Percentiles rank a stretch among this genome's conserved stretches.
These are phyloP conservation scores for Danio tinwini DNA, from an alignment of 2,797 vertebrate species.

Conservation along the genomic window DNA sequence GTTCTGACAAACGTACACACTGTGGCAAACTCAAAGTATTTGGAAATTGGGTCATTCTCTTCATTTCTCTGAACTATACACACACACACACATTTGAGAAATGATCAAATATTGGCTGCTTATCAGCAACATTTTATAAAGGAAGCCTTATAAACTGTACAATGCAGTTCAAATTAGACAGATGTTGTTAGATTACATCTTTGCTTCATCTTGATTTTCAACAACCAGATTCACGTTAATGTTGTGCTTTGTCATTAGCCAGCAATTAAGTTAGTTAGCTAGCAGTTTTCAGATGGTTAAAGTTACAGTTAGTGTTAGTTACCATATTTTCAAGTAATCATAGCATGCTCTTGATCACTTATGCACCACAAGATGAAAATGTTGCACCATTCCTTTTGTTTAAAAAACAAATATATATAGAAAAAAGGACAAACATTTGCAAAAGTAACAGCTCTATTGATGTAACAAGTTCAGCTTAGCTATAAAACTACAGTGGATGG, in stretches of 20 bases:
- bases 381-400: not conserved
- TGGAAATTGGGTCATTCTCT: no score
- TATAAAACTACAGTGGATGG: not conserved
- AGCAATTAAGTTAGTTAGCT: not conserved
- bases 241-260: not conserved
- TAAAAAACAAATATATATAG: not conserved
- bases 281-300: not conserved
- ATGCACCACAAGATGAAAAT: not conserved
- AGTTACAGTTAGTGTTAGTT: not conserved
- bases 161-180: no score
- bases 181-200: no score
- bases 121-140: no score
- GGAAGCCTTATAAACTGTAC: no score
- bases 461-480: not conserved
- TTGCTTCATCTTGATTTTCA: not conserved
- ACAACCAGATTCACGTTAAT: not conserved
- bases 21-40: no score
- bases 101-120: no score
- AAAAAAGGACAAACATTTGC: not conserved
- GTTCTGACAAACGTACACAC: no score
- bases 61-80: no score
- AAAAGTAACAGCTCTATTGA: not conserved
- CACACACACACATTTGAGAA: no score
- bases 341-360: not conserved
- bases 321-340: not conserved